Conservation (phyloP, 2,888 invertebrate species). For the Mechanitis messenoides region DNA sequence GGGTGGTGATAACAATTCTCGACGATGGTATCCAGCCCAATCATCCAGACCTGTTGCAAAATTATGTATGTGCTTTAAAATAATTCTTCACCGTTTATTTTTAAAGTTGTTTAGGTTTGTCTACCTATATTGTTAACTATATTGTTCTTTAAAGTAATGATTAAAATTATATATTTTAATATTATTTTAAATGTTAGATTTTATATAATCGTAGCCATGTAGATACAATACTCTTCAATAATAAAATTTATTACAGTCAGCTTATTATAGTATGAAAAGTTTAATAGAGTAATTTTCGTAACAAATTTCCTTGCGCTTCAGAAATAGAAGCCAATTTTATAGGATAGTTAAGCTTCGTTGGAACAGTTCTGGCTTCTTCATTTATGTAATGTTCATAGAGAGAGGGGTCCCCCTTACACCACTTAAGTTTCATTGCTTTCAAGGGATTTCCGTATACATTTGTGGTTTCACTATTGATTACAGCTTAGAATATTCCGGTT, state of each 20-base stretch:
- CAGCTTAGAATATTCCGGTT: conserved; percentile 17
- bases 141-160: no score
- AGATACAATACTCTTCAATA: neutral
- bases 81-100: no score
- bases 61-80: conserved; percentile 83
- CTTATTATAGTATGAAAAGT: conserved; percentile 20
- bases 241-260: conserved; percentile 13
- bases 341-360: conserved; percentile 22
- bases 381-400: conserved; percentile 21
- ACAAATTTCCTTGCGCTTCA: conserved; percentile 23
- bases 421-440: conserved; percentile 27
- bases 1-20: conserved; percentile 96
- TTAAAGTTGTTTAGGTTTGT: no score
- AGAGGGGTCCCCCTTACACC: conserved; percentile 13
- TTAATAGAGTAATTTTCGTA: conserved; percentile 23
- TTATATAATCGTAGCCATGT: no score
- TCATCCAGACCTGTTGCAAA: conserved; percentile 93
- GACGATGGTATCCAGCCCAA: conserved; percentile 98
- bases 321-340: conserved; percentile 24
- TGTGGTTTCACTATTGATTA: conserved; percentile 26
- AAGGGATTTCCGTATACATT: conserved; percentile 24
- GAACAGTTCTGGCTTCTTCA: conserved; percentile 22
- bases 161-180: no score
- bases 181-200: no score
- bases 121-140: no score